Conservation (phyloP, 2,797 vertebrate species). For the Rallus crepitans region DNA sequence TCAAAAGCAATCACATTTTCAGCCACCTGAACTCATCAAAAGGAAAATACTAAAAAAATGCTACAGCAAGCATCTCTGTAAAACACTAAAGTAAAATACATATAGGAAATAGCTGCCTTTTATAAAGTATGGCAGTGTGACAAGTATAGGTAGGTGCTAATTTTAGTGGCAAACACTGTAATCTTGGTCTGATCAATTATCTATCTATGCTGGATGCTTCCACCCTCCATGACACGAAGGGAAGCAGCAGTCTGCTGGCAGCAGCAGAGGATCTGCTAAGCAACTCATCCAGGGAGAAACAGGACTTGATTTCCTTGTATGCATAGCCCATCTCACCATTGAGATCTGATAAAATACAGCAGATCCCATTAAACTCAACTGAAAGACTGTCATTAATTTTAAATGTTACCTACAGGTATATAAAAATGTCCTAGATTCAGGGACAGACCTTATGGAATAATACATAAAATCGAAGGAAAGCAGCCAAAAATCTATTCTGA, state of each 20-base stretch:
- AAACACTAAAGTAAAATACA: neutral
- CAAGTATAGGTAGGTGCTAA: neutral
- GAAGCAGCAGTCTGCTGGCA: neutral
- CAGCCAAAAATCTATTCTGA: slow-evolving; percentile 17
- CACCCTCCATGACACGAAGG: neutral
- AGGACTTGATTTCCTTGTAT: neutral
- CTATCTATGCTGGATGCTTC: neutral
- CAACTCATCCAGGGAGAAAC: neutral
- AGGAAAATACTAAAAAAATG: neutral
- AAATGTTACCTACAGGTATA: slow-evolving; percentile 27
- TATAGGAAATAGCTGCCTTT: neutral
- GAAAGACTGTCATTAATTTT: slow-evolving; percentile 38
- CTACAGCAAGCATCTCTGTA: neutral
- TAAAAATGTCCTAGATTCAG: slow-evolving; percentile 48
- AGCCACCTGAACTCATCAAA: neutral
- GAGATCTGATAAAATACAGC: slow-evolving; percentile 17
- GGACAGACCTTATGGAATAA: slow-evolving; percentile 39
- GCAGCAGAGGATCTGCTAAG: neutral
- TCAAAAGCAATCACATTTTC: neutral
- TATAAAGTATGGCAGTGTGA: neutral
- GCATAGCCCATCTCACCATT: neutral
- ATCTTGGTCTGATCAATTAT: slow-evolving; percentile 37
- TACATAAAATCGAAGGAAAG: slow-evolving; percentile 36
- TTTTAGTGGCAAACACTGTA: slow-evolving; percentile 20
- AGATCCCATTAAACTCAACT: slow-evolving; percentile 15